A percentile compares a stretch with the other conserved stretches of the same genome.
Conservation (phyloP, 2,113 vertebrate species). For the Elephantulus edwardii region DNA sequence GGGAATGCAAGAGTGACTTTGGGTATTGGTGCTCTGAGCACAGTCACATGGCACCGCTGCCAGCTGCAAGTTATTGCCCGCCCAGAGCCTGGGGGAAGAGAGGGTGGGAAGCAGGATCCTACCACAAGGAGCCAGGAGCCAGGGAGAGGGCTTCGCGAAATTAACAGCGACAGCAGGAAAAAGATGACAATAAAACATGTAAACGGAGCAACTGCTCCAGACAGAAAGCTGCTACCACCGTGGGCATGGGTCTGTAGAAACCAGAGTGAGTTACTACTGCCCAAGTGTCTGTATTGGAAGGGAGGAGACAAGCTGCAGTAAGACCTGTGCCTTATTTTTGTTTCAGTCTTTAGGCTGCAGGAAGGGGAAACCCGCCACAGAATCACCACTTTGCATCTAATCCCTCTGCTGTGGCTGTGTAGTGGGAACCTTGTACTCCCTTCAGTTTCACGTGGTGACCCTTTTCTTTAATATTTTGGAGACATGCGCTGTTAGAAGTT, state of each 20-base stretch:
- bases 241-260: neutral
- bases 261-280: neutral
- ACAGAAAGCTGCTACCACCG: neutral
- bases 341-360: neutral
- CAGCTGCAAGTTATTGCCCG: neutral
- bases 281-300: neutral
- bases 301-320: neutral
- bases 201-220: neutral
- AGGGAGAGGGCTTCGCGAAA: neutral
- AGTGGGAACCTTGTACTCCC: neutral
- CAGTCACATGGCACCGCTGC: slow-evolving; percentile 62
- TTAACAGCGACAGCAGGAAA: neutral
- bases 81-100: neutral
- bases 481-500: neutral
- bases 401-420: neutral
- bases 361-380: neutral
- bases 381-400: neutral
- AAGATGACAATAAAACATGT: slow-evolving; percentile 6
- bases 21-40: slow-evolving; percentile 10
- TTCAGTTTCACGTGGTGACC: slow-evolving; percentile 18
- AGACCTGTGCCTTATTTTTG: slow-evolving; percentile 21
- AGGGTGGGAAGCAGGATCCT: slow-evolving; percentile 11
- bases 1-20: slow-evolving; percentile 32
- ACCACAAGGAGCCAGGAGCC: neutral
- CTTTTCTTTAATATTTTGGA: neutral